Evolutionary conservation across 2,113 vertebrate species (phyloP).

Genomic region (Solenodon paradoxus): DNA sequence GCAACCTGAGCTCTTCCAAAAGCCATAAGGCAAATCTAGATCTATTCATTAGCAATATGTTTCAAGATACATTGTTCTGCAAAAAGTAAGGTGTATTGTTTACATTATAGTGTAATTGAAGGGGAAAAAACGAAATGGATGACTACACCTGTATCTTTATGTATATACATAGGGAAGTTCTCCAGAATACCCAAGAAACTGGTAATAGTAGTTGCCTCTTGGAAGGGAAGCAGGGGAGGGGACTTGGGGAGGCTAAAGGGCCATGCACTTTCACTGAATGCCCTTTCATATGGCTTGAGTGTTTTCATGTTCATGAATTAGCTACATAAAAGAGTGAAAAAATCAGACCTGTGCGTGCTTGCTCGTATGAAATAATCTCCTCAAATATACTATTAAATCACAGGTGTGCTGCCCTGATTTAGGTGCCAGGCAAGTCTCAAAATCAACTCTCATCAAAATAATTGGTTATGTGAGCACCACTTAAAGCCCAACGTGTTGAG

Average conservation of each 20-base stretch:
- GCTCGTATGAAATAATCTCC: background rate
- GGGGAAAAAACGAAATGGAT: background rate
- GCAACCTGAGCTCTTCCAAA: background rate
- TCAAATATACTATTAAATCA: background rate
- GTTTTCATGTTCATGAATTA: background rate
- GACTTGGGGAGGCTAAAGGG: background rate
- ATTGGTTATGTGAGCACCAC: background rate
- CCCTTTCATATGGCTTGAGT: background rate
- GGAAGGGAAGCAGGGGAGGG: background rate
- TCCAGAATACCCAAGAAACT: background rate
- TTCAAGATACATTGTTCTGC: background rate
- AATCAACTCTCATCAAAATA: background rate
- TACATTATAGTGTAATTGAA: background rate
- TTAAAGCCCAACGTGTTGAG: background rate
- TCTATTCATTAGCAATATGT: background rate
- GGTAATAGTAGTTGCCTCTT: background rate
- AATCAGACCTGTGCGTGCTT: background rate
- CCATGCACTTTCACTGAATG: background rate
- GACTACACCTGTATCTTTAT: background rate
- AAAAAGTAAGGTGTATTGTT: background rate
- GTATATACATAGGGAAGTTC: background rate
- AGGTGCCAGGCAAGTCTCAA: background rate
- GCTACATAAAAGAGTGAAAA: background rate
- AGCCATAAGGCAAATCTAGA: background rate
- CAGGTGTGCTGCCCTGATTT: background rate